phyloP scores from a whole-genome alignment of 2,888 invertebrate genomes.

The Synergus laeviventris region DNA sequence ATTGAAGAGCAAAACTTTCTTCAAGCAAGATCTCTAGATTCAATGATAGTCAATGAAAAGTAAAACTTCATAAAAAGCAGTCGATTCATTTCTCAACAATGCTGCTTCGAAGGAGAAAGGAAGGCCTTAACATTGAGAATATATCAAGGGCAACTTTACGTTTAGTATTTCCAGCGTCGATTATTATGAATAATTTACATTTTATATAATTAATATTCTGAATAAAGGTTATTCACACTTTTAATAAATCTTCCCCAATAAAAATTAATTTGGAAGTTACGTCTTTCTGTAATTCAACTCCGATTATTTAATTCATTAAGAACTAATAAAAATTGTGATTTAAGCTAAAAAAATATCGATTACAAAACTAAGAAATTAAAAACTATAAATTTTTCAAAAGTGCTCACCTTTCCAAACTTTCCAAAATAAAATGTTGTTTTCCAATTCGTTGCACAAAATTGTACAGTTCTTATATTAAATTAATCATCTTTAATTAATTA shows the following conservation, averaged over 20 bases:
- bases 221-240: neutral
- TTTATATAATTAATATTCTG: neutral
- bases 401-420: neutral
- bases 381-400: neutral
- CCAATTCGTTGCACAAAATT: neutral
- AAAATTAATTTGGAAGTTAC: neutral
- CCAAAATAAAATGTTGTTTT: neutral
- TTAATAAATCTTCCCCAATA: neutral
- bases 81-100: slow-evolving; percentile 34
- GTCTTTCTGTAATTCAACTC: neutral
- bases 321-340: neutral
- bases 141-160: slow-evolving; percentile 45
- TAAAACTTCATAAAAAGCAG: slow-evolving; percentile 35
- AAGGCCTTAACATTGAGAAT: slow-evolving; percentile 51
- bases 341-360: neutral
- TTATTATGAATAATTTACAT: neutral
- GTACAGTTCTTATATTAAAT: neutral
- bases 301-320: neutral
- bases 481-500: neutral
- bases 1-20: slow-evolving; percentile 11
- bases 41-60: slow-evolving; percentile 32
- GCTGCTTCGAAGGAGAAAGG: slow-evolving; percentile 54
- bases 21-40: slow-evolving; percentile 13
- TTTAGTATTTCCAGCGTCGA: slow-evolving; percentile 44
- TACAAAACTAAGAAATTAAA: neutral